Evolutionary conservation across 1,140 invertebrate species (phyloP), one percentile per base, ranked within the genome.

Genomic region (Triops longicaudatus): DNA sequence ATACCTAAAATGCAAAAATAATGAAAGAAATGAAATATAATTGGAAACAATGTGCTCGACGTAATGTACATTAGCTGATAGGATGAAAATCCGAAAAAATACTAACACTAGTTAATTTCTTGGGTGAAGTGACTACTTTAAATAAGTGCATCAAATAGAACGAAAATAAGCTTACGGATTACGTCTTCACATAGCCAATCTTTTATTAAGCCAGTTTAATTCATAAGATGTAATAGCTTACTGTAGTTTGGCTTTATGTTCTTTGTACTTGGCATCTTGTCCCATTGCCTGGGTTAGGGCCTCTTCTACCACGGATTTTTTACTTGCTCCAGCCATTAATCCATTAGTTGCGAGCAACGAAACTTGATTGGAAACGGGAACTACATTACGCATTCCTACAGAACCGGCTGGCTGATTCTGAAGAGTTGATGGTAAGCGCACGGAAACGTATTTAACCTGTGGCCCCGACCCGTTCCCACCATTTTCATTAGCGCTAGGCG

Each of bases 211-310:
- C n/a, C n/a, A n/a, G n/a, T 63, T 37, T 37, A 37, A 26, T 74
- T 26, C n/a, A 74, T 3, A 74, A 4, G 4, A 74, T 31, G 1
- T 31, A 14, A n/a, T n/a, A 42, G 22, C 37, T 10, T 74, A 74
- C 73, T 41, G 43, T 44, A 74, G 73, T 41, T 28, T 9, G 72
- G 26, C 63, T 73, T n/a, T 77, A 28, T 76, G 63, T 75, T 72
- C 74, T 14, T 63, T 63, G 22, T 63, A 63, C n/a, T 63, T 63
- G 14, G 50, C 50, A 22, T 63, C 50, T 3, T 63, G 50, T 63
- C 50, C 50, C 50, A 63, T 14, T n/a, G 50, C 50, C 50, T 63
- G 50, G 6, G 50, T 63, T 14, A 63, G 50, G 22, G 50, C 50
- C 4, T 9, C 50, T 9, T 63, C 50, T 22, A 1, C 50, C 17